Evolutionary conservation across 1,140 invertebrate genomes (phyloP), one percentile per base, ranked within the genome.

Genomic region (Zaprionus capensis): DNA sequence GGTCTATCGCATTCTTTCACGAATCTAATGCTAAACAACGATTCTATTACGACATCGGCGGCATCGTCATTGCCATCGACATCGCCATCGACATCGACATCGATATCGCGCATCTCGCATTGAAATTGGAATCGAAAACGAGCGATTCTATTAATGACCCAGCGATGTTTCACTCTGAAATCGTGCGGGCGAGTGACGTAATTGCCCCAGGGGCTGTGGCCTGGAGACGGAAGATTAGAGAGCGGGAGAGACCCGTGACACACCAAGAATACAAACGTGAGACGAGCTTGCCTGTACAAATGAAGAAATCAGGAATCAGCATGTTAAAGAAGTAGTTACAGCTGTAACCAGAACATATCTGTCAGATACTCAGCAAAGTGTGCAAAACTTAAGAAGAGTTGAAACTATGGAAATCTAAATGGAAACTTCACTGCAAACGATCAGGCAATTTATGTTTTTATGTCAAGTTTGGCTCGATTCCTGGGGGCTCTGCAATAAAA

Each of bases 11-110:
- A 86, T 82, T 87, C 76, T 72, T 87, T 70, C 74, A 80, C 72
- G 80, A 80, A 82, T 69, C 53, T 53, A 83, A 88, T 78, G 78
- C 78, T 78, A 88, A 87, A 88, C 84, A 88, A 83, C 55, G 72
- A 78, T 87, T 78, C 70, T 58, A 88, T 87, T 87, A 90, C 84
- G 84, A 88, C 84, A 87, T 71, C 77, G 72, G 34, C 69, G 78
- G 61, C 78, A 76, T 58, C 73, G 84, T 58, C 76, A 78, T 81
- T 38, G 67, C 28, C 53, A 70, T 64, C 59, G 22, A 9, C 57
- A 70, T 55, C 49, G 53, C 9, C 31, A 66, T 69, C 22, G 64
- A 5, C 26, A 63, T 69, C 46, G 58, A 5, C 6, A 57, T 62
- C 53, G 53, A 31, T 36, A 63, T 61, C 41, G 56, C 36, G 28